Conservation (phyloP, 1,140 invertebrate genomes). For the Ceratosolen solmsi region DNA sequence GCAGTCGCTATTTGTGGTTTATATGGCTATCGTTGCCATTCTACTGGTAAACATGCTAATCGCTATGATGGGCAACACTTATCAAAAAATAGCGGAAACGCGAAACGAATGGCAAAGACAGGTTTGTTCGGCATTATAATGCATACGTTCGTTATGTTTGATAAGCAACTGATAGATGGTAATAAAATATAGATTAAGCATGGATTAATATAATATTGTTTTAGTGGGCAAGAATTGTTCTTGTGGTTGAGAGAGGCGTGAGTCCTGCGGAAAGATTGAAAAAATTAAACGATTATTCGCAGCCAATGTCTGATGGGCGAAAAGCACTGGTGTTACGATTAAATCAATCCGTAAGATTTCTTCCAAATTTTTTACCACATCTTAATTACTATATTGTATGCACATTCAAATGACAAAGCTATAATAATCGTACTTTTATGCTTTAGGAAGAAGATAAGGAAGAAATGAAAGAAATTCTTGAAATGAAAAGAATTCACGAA, state of each 20-base stretch:
- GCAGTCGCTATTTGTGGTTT: conserved; percentile 92
- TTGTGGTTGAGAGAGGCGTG: conserved; percentile 96
- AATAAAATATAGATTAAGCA: not conserved
- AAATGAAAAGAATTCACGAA: conserved; percentile 90
- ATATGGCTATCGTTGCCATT: conserved; percentile 97
- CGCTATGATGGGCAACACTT: conserved; percentile 99
- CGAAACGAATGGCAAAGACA: conserved; percentile 99
- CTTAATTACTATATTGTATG: not conserved
- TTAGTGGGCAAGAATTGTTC: conserved; percentile 96
- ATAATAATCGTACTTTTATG: conserved; percentile 49
- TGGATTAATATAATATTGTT: conserved; percentile 14
- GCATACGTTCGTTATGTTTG: not conserved
- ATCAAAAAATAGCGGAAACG: conserved; percentile 97
- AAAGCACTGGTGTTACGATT: conserved; percentile 89
- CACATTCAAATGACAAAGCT: conserved; percentile 16
- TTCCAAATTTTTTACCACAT: not conserved
- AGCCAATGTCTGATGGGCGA: conserved; percentile 93
- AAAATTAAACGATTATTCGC: conserved; percentile 93
- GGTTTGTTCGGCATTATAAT: conserved; percentile 70
- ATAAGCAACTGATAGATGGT: not conserved
- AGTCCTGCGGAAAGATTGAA: conserved; percentile 87
- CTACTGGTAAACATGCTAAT: conserved; percentile 98
- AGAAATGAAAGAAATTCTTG: conserved; percentile 94
- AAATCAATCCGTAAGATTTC: conserved; percentile 82
- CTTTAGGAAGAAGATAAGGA: conserved; percentile 90